Base-by-base conservation (phyloP, 1,140 invertebrate species). In the Drosophila leontia region DNA sequence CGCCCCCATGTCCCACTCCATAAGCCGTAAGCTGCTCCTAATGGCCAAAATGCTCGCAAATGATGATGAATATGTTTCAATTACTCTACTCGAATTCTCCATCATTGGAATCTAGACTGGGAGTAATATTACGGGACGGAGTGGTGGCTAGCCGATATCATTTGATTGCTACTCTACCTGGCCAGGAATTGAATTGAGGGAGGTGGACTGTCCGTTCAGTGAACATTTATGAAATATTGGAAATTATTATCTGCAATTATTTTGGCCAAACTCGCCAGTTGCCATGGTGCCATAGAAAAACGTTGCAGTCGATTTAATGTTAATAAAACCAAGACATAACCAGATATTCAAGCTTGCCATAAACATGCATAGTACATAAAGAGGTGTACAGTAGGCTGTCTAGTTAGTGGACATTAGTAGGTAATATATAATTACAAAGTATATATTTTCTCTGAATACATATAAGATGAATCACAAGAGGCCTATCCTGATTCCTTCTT, bases 51-150 rank as follows among this genome's bases (percentile, higher is more conserved):
- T 75, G 78, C 68, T 69, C 48, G 62, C 68, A 80, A 83, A 83
- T 82, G 79, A 78, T 78, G 75, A 78, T 85, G 62, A 80, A 84
- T 69, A 82, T 61, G 60, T 78, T 86, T 74, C 78, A 77, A 69
- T 85, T 87, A 87, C 70, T 83, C 63, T 61, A 79, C 75, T 74
- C 50, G 17, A 59, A 55, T 34, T 75, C 74, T 51, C 53, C 71
- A 77, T 47, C 61, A 75, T 61, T 17, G 11, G 51, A n/a, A 15
- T 17, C 65, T 13, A 45, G 19, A 9, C 26, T 17, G 8, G 23
- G 4, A 19, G 19, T 64, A 61, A 44, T 41, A 59, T 62, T 44
- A 41, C 56, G 51, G 8, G n/a, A 3, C 19, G 32, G 2, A 57
- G 11, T 3, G 45, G 17, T 13, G 42, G 34, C 44, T 53, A 39